phyloP scores from a whole-genome alignment of 2,888 invertebrate species.

The Hirtodrosophila trivittata region DNA sequence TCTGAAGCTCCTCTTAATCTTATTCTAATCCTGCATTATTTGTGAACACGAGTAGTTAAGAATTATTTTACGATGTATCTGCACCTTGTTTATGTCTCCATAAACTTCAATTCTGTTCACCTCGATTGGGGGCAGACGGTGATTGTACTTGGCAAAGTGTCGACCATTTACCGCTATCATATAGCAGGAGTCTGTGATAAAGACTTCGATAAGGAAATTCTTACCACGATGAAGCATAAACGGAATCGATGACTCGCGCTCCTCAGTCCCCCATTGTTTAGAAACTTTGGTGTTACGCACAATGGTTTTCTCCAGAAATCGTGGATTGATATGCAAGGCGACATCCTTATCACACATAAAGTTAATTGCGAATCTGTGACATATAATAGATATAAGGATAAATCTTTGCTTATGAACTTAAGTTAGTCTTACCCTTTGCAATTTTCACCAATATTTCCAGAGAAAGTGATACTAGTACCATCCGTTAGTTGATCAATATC shows the following conservation, averaged over 20 bases:
- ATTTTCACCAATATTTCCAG: constrained; percentile 16
- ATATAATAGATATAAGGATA: too few species aligned
- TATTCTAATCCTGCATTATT: too few species aligned
- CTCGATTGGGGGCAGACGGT: constrained; percentile 85
- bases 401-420: too few species aligned
- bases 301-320: constrained; percentile 10
- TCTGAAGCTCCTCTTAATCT: too few species aligned
- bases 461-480: constrained; percentile 35
- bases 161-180: constrained; percentile 88
- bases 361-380: constrained; percentile 14
- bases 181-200: constrained; percentile 86
- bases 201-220: constrained; percentile 84
- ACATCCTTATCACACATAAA: constrained; percentile 8
- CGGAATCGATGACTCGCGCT: constrained; percentile 84
- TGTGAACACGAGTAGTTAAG: constrained; percentile 37
- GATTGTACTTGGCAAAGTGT: constrained; percentile 88
- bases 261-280: constrained; percentile 87
- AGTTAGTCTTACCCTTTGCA: constrained; percentile 41
- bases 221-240: constrained; percentile 7
- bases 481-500: constrained; percentile 15
- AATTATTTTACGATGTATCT: constrained; percentile 34
- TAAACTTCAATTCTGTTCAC: constrained; percentile 8
- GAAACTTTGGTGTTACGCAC: constrained; percentile 10
- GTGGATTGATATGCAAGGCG: constrained; percentile 23
- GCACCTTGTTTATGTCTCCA: constrained; percentile 23